Base-by-base conservation (phyloP, 2,888 invertebrate genomes). In the Matsumyia berberina region DNA sequence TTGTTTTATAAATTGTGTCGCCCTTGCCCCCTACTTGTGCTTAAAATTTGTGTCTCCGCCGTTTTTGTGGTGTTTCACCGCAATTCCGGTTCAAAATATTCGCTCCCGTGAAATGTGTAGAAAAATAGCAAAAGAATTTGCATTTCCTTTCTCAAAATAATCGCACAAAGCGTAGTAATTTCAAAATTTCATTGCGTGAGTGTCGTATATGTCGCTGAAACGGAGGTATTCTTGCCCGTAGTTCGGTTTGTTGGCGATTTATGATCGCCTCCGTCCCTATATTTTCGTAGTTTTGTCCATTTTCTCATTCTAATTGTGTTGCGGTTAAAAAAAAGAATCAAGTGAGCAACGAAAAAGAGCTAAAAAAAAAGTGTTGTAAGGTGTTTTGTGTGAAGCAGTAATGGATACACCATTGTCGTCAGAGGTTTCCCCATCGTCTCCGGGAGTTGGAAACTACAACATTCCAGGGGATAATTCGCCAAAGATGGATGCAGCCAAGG, bases 401-500 rank as follows among this genome's bases (percentile, higher is more conserved):
- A 82, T 82, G 81, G 81, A 82, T 60, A 64, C 53, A 46, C 6
- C 69, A 53, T 35, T 37, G 49, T 51, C 60, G 17, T 42, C 55
- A 39, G 51, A 44, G 1, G 67, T 29, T 51, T 72, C 80, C 11
- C 46, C 73, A n/a, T 74, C 73, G 9, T 80, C 74, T 3, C 67
- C 76, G 11, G 82, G 44, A 67, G 66, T 78, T 12, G 78, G 58
- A n/a, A 60, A 49, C 17, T 66, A 51, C 37, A 66, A 44, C 77
- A 53, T 60, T 72, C 70, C 82, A 35, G 66, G 31, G 53, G 72
- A 78, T 60, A 53, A 42, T 42, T 60, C 46, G n/a, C 0, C 12
- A 24, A 66, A 53, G 15, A 57, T n/a, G 55, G 78, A 83, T 55
- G 37, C 53, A 19, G 11, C 72, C 19, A 53, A 53, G 12, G 60